A percentile compares a stretch with the other conserved stretches of the same genome.
These are phyloP conservation scores for Drosophila grimshawi DNA, from an alignment of 1,140 invertebrate genomes.

Conservation along the genomic window DNA sequence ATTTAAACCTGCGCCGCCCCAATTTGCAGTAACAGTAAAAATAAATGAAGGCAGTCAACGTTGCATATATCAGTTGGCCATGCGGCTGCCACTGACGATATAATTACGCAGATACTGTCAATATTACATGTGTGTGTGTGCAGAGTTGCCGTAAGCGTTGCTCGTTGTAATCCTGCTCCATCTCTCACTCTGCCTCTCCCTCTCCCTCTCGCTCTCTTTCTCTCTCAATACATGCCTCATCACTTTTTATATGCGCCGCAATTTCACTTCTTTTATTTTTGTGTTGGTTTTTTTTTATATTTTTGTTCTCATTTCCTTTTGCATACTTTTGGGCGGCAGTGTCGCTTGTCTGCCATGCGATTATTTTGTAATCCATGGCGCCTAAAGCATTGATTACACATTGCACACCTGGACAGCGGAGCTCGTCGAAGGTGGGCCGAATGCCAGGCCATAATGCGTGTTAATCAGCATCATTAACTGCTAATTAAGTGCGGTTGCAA, in stretches of 20 bases:
- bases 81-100: constrained; percentile 63
- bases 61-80: constrained; percentile 73
- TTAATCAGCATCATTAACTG: constrained; percentile 82
- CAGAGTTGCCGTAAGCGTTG: constrained; percentile 15
- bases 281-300: constrained; percentile 50
- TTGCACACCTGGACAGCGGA: constrained; percentile 46
- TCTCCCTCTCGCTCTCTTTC: background rate
- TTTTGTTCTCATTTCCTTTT: constrained; percentile 40
- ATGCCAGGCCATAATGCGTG: constrained; percentile 68
- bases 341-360: constrained; percentile 36
- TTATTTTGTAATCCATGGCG: constrained; percentile 76
- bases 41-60: constrained; percentile 82
- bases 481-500: constrained; percentile 81
- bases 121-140: constrained; percentile 29
- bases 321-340: constrained; percentile 67
- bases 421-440: background rate
- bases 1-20: constrained; percentile 45
- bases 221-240: constrained; percentile 21
- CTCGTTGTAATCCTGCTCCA: constrained; percentile 14
- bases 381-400: constrained; percentile 78
- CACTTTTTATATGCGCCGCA: constrained; percentile 41
- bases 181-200: background rate
- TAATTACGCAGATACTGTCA: constrained; percentile 82
- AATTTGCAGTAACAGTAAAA: constrained; percentile 83
- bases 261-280: constrained; percentile 45